A percentile compares a stretch with the other conserved stretches of the same genome.
Conservation (phyloP, 2,888 invertebrate genomes). For the Macropis europaea region DNA sequence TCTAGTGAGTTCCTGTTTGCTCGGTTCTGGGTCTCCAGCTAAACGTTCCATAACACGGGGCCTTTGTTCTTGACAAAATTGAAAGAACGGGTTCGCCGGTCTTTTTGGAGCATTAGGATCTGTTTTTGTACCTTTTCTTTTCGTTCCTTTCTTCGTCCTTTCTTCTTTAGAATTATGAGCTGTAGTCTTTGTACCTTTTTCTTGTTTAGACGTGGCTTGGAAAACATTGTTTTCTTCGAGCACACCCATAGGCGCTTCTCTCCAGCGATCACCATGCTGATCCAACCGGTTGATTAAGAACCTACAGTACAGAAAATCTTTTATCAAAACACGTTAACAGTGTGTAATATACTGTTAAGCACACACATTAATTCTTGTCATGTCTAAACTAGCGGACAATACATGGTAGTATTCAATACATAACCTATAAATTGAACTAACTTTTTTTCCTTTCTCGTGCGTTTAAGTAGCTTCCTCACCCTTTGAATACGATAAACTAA, state of each 20-base stretch:
- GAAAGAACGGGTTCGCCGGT: conserved; percentile 90
- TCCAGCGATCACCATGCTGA: conserved; percentile 86
- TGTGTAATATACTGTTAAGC: neutral
- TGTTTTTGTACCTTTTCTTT: conserved; percentile 83
- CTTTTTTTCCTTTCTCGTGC: conserved; percentile 85
- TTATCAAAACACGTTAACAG: neutral
- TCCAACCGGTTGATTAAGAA: conserved; percentile 86
- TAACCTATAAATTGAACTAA: conserved; percentile 72
- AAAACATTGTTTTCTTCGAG: conserved; percentile 77
- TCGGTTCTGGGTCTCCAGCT: conserved; percentile 85
- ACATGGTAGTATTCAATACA: conserved; percentile 20
- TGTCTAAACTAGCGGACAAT: neutral
- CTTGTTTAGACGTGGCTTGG: conserved; percentile 72
- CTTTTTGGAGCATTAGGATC: conserved; percentile 90
- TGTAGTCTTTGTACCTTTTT: conserved; percentile 70
- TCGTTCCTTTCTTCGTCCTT: conserved; percentile 81
- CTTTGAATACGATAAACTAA: conserved; percentile 86
- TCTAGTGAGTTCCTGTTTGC: conserved; percentile 88
- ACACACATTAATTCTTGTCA: neutral
- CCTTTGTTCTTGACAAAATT: conserved; percentile 89
- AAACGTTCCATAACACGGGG: conserved; percentile 87
- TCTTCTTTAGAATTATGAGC: conserved; percentile 71
- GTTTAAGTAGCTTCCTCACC: conserved; percentile 86
- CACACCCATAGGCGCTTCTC: conserved; percentile 83
- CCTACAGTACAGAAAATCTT: conserved; percentile 70